A percentile compares a stretch with the other conserved stretches of the same genome.
These are phyloP conservation scores for Nannoperca obscura DNA, from an alignment of 2,797 vertebrate genomes.

Conservation along the genomic window DNA sequence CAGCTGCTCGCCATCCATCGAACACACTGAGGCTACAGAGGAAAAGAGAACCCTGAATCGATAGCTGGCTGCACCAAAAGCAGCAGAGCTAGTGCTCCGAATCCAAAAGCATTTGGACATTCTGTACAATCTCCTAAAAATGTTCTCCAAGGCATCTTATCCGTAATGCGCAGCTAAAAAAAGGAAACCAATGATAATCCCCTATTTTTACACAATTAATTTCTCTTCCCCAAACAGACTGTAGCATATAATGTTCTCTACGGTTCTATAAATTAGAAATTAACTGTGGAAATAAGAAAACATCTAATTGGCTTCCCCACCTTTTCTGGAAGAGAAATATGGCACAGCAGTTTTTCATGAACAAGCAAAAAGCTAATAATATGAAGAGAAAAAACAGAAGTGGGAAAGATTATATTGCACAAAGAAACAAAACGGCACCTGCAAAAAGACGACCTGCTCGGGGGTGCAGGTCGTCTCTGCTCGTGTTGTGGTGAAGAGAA, in stretches of 20 bases:
- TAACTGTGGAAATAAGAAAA: conserved; percentile 17
- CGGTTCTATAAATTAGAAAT: conserved; percentile 18
- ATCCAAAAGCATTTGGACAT: conserved; percentile 37
- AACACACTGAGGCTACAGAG: conserved; percentile 35
- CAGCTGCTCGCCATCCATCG: conserved; percentile 49
- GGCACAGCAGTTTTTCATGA: neutral
- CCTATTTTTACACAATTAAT: neutral
- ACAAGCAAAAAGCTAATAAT: neutral
- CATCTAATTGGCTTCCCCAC: conserved; percentile 3
- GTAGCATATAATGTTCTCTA: neutral
- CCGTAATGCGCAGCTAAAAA: conserved; percentile 16
- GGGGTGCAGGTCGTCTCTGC: conserved; percentile 19
- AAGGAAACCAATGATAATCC: neutral
- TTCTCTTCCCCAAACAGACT: neutral
- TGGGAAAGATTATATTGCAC: neutral
- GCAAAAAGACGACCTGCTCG: conserved; percentile 28
- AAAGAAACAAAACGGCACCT: conserved; percentile 11
- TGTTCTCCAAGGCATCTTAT: conserved; percentile 5
- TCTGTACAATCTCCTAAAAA: conserved; percentile 19
- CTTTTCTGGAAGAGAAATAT: neutral
- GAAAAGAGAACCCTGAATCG: conserved; percentile 39
- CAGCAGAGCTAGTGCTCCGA: neutral
- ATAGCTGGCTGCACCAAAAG: conserved; percentile 26
- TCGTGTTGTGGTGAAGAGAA: conserved; percentile 13
- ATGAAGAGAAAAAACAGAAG: neutral